phyloP scores from a whole-genome alignment of 2,113 vertebrate genomes.

The Azemiops feae region DNA sequence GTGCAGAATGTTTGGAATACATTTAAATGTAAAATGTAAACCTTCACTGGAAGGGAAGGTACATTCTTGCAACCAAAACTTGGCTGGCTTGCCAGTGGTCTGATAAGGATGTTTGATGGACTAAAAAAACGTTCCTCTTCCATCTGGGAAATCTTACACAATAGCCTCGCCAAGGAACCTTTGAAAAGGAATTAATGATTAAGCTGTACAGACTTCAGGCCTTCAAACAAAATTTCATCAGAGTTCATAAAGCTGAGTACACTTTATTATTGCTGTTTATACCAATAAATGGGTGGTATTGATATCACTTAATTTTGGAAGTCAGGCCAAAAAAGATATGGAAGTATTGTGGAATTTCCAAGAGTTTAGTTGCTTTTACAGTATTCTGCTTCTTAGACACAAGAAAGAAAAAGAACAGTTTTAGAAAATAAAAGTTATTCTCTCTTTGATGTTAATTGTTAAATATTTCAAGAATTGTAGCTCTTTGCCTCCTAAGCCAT shows the following conservation, averaged over 20 bases:
- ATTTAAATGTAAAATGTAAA: conserved; percentile 47
- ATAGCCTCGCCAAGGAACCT: background rate
- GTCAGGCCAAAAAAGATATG: conserved; percentile 14
- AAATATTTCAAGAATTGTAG: conserved; percentile 27
- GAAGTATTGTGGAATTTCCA: background rate
- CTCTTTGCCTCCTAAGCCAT: background rate
- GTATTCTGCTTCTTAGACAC: background rate
- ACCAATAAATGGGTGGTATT: background rate
- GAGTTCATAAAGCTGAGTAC: background rate
- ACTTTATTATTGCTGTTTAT: background rate
- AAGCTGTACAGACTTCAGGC: background rate
- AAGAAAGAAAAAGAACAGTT: conserved; percentile 5
- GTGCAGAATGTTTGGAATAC: conserved; percentile 39
- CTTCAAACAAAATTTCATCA: background rate
- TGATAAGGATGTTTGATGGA: conserved; percentile 39
- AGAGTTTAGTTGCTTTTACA: conserved; percentile 14
- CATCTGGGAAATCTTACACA: conserved; percentile 13
- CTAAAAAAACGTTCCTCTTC: background rate
- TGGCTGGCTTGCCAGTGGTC: conserved; percentile 28
- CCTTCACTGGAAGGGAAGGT: conserved; percentile 23
- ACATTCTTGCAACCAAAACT: conserved; percentile 46
- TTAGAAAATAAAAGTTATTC: background rate
- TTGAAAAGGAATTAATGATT: conserved; percentile 13
- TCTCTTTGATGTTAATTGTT: conserved; percentile 6
- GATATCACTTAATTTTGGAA: conserved; percentile 25